Evolutionary conservation across 2,797 vertebrate genomes (phyloP).

Genomic region (Gobio occitaniae): DNA sequence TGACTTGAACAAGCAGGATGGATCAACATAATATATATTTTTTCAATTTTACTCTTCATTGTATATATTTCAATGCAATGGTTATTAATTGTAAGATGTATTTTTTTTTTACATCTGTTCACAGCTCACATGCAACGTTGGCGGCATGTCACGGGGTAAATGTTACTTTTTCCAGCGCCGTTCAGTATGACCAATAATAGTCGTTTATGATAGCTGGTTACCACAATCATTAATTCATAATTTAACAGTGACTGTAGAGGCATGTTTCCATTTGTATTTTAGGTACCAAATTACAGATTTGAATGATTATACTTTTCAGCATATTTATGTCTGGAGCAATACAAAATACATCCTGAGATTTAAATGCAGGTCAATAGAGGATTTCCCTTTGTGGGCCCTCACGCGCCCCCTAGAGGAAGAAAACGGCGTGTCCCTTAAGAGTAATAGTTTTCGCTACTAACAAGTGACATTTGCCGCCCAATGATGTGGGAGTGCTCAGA

Average conservation of each 20-base stretch:
- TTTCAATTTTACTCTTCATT: not conserved
- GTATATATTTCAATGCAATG: not conserved
- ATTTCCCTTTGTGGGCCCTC: not conserved
- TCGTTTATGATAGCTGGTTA: not conserved
- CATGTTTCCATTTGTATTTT: not conserved
- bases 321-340: not conserved
- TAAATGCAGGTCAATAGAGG: not conserved
- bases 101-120: too few relatives aligned
- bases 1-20: not conserved
- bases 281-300: not conserved
- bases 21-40: not conserved
- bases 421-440: too few relatives aligned
- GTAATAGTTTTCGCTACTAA: not conserved
- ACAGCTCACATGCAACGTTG: too few relatives aligned
- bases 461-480: slow-evolving; percentile 14
- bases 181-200: not conserved
- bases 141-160: not conserved
- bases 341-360: not conserved
- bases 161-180: slow-evolving; percentile 13
- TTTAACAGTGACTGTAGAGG: not conserved
- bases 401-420: slow-evolving; percentile 4
- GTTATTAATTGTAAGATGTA: not conserved
- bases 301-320: not conserved
- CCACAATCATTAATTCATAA: not conserved
- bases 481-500: slow-evolving; percentile 40